Evolutionary conservation across 2,113 vertebrate genomes (phyloP).

Genomic region (cat (Felis catus)): DNA sequence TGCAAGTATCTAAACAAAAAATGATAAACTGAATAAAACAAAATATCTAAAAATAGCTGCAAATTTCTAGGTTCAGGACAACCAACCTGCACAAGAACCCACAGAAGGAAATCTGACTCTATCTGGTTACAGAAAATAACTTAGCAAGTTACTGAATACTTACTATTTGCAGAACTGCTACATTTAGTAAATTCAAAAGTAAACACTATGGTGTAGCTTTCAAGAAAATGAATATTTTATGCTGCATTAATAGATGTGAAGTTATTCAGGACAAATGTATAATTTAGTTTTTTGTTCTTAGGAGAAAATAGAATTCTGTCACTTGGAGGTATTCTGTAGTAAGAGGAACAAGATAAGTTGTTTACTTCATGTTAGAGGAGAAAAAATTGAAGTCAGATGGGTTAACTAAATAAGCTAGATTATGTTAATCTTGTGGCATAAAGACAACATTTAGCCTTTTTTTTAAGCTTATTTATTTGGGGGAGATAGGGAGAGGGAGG

Average conservation of each 20-base stretch:
- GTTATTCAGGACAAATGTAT: not conserved
- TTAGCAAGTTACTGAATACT: not conserved
- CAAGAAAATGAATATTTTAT: not conserved
- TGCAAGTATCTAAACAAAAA: not conserved
- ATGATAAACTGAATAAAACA: not conserved
- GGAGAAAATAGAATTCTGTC: slow-evolving; percentile 10
- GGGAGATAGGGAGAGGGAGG: too few species aligned
- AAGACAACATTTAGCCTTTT: not conserved
- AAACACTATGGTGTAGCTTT: not conserved
- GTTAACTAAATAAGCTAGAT: not conserved
- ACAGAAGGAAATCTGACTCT: not conserved
- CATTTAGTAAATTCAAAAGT: not conserved
- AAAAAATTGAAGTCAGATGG: not conserved
- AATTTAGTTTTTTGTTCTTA: slow-evolving; percentile 31
- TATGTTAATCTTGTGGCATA: not conserved
- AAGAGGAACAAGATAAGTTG: not conserved
- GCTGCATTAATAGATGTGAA: not conserved
- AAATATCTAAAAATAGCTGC: not conserved
- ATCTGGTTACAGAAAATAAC: not conserved
- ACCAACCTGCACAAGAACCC: not conserved
- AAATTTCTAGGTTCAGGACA: not conserved
- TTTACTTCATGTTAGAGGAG: not conserved
- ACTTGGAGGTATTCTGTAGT: not conserved
- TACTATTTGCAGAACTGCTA: not conserved
- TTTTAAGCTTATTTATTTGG: too few species aligned